Evolutionary conservation across 2,888 invertebrate species (phyloP).

Genomic region (Ligdia adustata): DNA sequence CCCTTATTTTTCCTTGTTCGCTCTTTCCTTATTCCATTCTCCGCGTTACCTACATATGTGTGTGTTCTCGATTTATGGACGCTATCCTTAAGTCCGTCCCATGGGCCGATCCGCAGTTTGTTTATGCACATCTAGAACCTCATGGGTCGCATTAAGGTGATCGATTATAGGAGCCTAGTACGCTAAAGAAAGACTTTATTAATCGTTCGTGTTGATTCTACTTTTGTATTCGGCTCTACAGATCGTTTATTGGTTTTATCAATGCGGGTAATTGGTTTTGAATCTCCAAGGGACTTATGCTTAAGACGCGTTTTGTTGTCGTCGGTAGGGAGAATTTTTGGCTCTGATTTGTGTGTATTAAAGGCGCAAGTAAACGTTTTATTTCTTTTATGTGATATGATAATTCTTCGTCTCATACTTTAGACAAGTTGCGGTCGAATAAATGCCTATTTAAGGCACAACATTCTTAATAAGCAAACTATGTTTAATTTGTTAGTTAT

Average conservation of each 20-base stretch:
- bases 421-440: too few relatives aligned
- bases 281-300: not conserved
- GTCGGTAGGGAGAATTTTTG: too few relatives aligned
- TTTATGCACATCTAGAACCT: conserved; percentile 39
- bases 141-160: conserved; percentile 35
- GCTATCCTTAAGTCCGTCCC: conserved; percentile 46
- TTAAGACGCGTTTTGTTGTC: too few relatives aligned
- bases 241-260: not conserved
- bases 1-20: too few relatives aligned
- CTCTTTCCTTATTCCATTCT: conserved; percentile 16
- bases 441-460: too few relatives aligned
- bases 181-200: conserved; percentile 5
- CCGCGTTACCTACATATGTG: conserved; percentile 34
- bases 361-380: too few relatives aligned
- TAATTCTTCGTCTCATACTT: too few relatives aligned
- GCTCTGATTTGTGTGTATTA: too few relatives aligned
- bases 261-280: not conserved
- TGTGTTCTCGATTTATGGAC: conserved; percentile 51
- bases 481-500: too few relatives aligned
- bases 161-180: conserved; percentile 25
- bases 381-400: too few relatives aligned
- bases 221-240: conserved; percentile 1
- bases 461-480: too few relatives aligned
- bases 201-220: conserved; percentile 10
- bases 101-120: conserved; percentile 38